Evolutionary conservation across 1,140 invertebrate genomes (phyloP).

Genomic region (Cyclargus thomasi): DNA sequence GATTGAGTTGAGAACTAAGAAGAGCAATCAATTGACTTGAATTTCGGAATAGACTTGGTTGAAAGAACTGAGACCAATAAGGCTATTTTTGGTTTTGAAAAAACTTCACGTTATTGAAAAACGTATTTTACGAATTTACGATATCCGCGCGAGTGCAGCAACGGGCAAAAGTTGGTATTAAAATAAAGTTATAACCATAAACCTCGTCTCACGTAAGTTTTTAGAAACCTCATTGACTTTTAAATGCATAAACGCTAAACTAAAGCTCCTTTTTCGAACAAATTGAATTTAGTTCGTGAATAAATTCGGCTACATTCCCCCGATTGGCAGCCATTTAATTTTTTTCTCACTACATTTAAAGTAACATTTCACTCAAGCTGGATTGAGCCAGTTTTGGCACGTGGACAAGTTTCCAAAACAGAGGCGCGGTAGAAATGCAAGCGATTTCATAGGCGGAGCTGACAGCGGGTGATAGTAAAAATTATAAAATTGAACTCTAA

Average conservation of each 20-base stretch:
- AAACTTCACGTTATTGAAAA: too few species aligned
- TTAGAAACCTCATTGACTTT: not conserved
- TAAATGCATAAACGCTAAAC: not conserved
- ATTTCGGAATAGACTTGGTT: too few species aligned
- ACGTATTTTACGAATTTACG: too few species aligned
- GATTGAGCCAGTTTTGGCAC: constrained; percentile 28
- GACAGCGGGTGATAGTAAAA: not conserved
- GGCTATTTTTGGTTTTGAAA: too few species aligned
- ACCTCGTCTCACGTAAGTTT: too few species aligned
- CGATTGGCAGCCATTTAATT: constrained; percentile 16
- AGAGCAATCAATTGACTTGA: too few species aligned
- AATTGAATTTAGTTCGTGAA: not conserved
- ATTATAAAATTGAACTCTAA: too few species aligned
- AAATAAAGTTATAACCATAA: too few species aligned
- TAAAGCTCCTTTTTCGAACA: not conserved
- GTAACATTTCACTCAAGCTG: constrained; percentile 19
- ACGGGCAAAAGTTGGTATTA: too few species aligned
- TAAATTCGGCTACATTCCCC: constrained; percentile 7
- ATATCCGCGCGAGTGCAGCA: too few species aligned
- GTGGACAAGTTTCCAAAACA: constrained; percentile 27
- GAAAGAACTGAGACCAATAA: too few species aligned
- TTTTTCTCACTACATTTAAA: constrained; percentile 21
- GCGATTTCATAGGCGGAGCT: constrained; percentile 15
- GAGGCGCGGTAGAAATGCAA: constrained; percentile 6
- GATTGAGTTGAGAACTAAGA: too few species aligned